Evolutionary conservation across 2,888 invertebrate genomes (phyloP).

Genomic region (Escarpia spicata): DNA sequence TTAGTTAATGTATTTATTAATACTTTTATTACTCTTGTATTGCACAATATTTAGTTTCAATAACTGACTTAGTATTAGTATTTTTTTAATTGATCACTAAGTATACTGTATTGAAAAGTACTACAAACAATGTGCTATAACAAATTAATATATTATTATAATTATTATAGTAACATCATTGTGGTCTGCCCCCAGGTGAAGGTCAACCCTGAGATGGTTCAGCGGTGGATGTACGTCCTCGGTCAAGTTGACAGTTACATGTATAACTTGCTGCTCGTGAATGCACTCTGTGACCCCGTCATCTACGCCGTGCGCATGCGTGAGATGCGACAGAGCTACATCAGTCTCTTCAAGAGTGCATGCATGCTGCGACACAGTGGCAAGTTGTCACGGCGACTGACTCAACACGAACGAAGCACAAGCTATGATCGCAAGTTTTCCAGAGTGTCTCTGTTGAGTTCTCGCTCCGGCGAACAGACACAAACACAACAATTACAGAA

Average conservation of each 20-base stretch:
- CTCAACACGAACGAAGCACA: conserved; percentile 21
- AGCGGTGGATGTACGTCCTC: not conserved
- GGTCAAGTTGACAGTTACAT: conserved; percentile 33
- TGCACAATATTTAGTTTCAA: too few relatives aligned
- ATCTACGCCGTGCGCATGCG: conserved; percentile 40
- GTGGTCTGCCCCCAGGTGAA: not conserved
- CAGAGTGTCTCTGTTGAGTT: conserved; percentile 27
- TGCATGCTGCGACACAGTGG: conserved; percentile 19
- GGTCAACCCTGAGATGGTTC: not conserved
- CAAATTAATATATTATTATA: too few relatives aligned
- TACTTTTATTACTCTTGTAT: too few relatives aligned
- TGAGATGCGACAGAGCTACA: conserved; percentile 37
- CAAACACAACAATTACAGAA: conserved; percentile 18
- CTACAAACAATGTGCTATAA: too few relatives aligned
- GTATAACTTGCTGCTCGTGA: conserved; percentile 38
- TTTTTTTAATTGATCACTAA: too few relatives aligned
- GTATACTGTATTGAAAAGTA: too few relatives aligned
- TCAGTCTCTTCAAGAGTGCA: conserved; percentile 29
- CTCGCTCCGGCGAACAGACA: conserved; percentile 21
- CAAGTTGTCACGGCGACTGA: not conserved
- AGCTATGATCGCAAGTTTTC: conserved; percentile 26
- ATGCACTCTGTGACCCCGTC: conserved; percentile 40
- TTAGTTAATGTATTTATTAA: too few relatives aligned
- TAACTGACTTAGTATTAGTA: too few relatives aligned
- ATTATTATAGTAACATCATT: too few relatives aligned